Evolutionary conservation across 2,113 vertebrate genomes (phyloP).

Genomic region (Maccullochella peelii): DNA sequence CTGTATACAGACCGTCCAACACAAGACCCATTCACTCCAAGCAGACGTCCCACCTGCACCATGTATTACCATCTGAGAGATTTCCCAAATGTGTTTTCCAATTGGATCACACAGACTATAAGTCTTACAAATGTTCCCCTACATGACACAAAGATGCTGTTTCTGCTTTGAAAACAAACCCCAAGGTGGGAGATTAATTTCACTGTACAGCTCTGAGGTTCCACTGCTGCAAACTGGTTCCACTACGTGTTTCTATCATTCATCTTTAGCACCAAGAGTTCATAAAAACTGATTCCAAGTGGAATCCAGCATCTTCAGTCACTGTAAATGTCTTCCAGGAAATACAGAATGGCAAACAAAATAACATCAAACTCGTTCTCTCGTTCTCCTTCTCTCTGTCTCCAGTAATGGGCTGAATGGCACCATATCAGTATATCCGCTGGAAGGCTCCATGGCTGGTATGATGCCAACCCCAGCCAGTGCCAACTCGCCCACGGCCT

Average conservation of each 20-base stretch:
- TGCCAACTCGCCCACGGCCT: conserved; percentile 88
- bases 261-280: conserved; percentile 45
- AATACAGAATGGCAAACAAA: conserved; percentile 27
- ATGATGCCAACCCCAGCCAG: conserved; percentile 87
- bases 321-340: conserved; percentile 37
- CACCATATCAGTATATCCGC: conserved; percentile 91
- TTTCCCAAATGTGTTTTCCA: conserved; percentile 72
- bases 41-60: conserved; percentile 44
- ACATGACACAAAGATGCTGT: conserved; percentile 34
- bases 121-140: conserved; percentile 66
- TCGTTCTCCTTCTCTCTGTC: conserved; percentile 14
- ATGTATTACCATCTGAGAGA: conserved; percentile 58
- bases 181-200: conserved; percentile 58
- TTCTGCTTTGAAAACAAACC: conserved; percentile 60
- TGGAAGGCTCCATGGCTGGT: conserved; percentile 93
- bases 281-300: conserved; percentile 55
- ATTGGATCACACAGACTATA: conserved; percentile 56
- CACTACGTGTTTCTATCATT: conserved; percentile 45
- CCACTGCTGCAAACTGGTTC: conserved; percentile 31
- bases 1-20: conserved; percentile 40
- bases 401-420: conserved; percentile 93
- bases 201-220: conserved; percentile 47
- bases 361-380: conserved; percentile 11
- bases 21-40: conserved; percentile 37
- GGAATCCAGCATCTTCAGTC: conserved; percentile 18